Conservation (phyloP, 1,140 invertebrate genomes). For the Acyrthosiphon pisum region DNA sequence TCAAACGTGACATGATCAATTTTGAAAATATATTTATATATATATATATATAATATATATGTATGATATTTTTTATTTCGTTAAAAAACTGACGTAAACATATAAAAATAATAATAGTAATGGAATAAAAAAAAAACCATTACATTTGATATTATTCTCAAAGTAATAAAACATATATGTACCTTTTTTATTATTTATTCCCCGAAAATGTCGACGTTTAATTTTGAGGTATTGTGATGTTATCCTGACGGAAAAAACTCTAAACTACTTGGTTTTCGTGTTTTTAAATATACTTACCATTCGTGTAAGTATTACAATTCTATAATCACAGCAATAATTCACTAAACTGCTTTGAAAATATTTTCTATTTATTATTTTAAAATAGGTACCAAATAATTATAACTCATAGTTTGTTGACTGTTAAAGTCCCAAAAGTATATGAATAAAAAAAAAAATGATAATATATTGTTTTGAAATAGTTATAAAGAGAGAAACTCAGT, state of each 20-base stretch:
- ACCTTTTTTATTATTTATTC: not conserved
- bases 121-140: not conserved
- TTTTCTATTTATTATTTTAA: not conserved
- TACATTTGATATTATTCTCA: not conserved
- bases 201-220: not conserved
- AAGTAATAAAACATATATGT: not conserved
- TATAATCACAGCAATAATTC: not conserved
- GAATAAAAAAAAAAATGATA: not conserved
- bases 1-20: not conserved
- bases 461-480: not conserved
- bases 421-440: not conserved
- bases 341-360: not conserved
- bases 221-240: not conserved
- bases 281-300: not conserved
- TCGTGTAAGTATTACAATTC: not conserved
- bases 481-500: not conserved
- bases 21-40: not conserved
- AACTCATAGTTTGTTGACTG: not conserved
- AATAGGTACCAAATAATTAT: not conserved
- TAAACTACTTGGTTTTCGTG: not conserved
- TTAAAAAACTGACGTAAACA: not conserved
- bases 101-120: conserved; percentile 14
- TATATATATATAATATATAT: not conserved
- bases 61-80: not conserved
- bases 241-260: not conserved